Base-by-base conservation (phyloP, 2,888 invertebrate species). In the Pharmacophagus antenor region DNA sequence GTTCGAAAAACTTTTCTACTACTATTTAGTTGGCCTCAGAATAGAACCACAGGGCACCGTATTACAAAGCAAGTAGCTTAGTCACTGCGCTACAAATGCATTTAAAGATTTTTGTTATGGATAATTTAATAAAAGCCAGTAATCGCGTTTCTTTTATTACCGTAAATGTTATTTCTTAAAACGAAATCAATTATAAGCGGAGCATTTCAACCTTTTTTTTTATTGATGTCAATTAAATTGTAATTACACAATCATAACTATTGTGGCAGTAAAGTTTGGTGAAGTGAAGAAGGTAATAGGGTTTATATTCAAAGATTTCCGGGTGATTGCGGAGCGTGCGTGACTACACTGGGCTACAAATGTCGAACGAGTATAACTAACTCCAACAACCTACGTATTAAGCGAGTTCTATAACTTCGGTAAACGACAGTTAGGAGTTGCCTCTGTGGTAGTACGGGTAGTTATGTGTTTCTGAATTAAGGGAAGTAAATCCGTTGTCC, bases 261-360 rank as follows among this genome's bases (percentile, higher is more conserved):
- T 51, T 37, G 56, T 37, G 46, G 55, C 23, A 22, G 27, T 52
- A 56, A 61, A 61, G 56, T 61, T 64, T 62, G 60, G 60, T 49
- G 46, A 62, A 60, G 64, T 54, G 57, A 62, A 62, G 64, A 63
- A 63, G 70, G 76, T 75, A 75, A 76, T 78, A 73, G 72, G 73
- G 73, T 66, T n/a, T 37, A 70, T 72, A 79, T 80, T 77, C 76
- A 77, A 77, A 79, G 77, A 76, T 80, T 78, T 76, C 77, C 77
- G 75, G 70, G 64, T 69, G 77, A 79, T 74, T 76, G 73, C 73
- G 67, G 61, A 27, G 61, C 67, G 75, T 77, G 76, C 80, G 79
- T 79, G 79, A 79, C 77, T 69, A 64, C 62, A 63, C 64, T 64
- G 65, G 67, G 68, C 68, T 63, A 64, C 69, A 67, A 68, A 68